Base-by-base conservation (phyloP, 2,888 invertebrate genomes). In the Caenorhabditis sp. region DNA sequence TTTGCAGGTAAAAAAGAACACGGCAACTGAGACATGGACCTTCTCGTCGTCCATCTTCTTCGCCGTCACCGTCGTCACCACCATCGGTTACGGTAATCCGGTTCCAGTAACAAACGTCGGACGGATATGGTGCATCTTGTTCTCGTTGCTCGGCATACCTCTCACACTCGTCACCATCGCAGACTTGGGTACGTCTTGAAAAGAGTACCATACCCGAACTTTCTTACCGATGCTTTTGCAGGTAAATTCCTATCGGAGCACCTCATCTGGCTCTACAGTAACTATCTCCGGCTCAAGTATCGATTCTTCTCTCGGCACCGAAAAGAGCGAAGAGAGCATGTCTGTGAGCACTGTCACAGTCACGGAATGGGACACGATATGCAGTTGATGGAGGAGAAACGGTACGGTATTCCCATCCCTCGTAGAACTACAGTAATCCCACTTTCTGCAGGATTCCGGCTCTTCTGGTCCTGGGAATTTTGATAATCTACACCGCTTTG, bases 1-100 rank as follows among this genome's bases (percentile, higher is more conserved):
- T 40, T 70, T 79, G 28, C 68, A 85, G 87, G 91, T 91, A 26
- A 91, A 91, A 69, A 67, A 62, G 44, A 92, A 92, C 83, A 72
- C 80, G 8, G 91, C 90, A 11, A 76, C 84, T 9, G 90, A 90
- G 70, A 89, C 92, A 22, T 92, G 92, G 91, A 88, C 90, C 9
- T 92, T 92, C 69, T 88, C 90, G 8, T 91, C 91, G 26, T 90
- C 92, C 20, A 89, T 92, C n/a, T 92, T 92, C 85, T 92, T 92
- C 74, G 92, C 92, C 15, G 91, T 90, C 20, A 92, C 92, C 6
- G 92, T 92, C 6, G 90, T 91, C 22, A 91, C 91, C 1, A 91
- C 91, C 1, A 91, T 91, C 20, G 91, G 90, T 5, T 92, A 92
- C 81, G 92, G 92, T 26, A 91, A 92, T 67, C 92, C 92, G 9